Evolutionary conservation across 2,113 vertebrate species (phyloP).

Genomic region (Hypomesus transpacificus): DNA sequence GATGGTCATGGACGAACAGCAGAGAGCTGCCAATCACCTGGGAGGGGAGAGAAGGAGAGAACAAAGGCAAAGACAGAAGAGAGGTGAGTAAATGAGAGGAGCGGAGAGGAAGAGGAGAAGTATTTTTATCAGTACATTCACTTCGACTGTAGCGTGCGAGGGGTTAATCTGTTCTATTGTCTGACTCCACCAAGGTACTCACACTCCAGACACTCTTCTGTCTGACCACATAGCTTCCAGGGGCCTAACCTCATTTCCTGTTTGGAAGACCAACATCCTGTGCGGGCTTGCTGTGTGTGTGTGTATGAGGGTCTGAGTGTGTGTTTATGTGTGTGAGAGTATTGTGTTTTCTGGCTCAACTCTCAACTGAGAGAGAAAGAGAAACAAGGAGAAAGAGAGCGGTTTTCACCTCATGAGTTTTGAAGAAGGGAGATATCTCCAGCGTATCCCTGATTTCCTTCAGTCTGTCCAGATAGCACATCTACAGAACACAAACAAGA

Average conservation of each 20-base stretch:
- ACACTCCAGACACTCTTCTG: no score
- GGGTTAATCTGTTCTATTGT: not conserved
- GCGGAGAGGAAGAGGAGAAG: no score
- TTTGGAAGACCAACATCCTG: conserved; percentile 7
- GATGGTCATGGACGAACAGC: conserved; percentile 94
- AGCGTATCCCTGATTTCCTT: conserved; percentile 82
- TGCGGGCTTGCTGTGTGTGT: not conserved
- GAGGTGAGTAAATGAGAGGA: no score
- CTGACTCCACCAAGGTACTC: not conserved
- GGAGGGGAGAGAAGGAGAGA: not conserved
- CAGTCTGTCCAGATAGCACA: conserved; percentile 81
- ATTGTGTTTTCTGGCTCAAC: not conserved
- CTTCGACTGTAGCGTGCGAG: no score
- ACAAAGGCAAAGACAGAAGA: no score
- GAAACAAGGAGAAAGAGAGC: not conserved
- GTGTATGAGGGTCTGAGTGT: not conserved
- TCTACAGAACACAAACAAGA: conserved; percentile 66
- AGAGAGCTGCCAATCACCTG: conserved; percentile 98
- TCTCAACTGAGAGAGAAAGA: not conserved
- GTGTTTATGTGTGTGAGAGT: not conserved
- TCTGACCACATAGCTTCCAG: not conserved
- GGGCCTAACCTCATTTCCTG: not conserved
- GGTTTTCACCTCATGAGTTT: conserved; percentile 85
- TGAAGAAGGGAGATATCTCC: conserved; percentile 90
- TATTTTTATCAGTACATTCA: no score